phyloP scores from a whole-genome alignment of 2,797 vertebrate species.

The Pyrocephalus nanus region DNA sequence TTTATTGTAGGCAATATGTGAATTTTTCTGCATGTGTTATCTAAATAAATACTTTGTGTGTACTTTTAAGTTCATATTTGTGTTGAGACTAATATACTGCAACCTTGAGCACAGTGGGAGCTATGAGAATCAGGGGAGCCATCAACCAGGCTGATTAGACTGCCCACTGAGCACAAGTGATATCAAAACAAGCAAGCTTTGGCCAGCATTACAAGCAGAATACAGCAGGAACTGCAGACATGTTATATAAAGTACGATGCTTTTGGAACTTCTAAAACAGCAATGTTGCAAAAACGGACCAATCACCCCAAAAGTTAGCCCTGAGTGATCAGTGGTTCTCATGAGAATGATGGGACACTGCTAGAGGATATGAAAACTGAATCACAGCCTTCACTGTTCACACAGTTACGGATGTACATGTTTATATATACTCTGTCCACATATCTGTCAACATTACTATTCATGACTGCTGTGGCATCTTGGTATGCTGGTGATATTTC shows the following conservation, averaged over 20 bases:
- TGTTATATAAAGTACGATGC: slow-evolving; percentile 2
- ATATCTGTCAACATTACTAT: slow-evolving; percentile 55
- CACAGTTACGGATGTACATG: neutral
- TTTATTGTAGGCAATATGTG: neutral
- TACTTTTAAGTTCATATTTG: slow-evolving; percentile 46
- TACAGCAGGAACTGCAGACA: neutral
- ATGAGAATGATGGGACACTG: slow-evolving; percentile 14
- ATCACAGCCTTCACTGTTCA: slow-evolving; percentile 32
- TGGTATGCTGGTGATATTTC: slow-evolving; percentile 77
- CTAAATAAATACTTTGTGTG: slow-evolving; percentile 49
- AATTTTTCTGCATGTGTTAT: slow-evolving; percentile 16
- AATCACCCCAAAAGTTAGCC: slow-evolving; percentile 29
- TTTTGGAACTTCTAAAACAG: slow-evolving; percentile 2
- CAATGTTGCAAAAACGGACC: slow-evolving; percentile 45
- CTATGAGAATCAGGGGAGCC: slow-evolving; percentile 38
- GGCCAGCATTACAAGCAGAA: slow-evolving; percentile 37
- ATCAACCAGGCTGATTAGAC: slow-evolving; percentile 44
- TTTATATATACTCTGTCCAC: slow-evolving; percentile 56
- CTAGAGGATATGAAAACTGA: slow-evolving; percentile 53
- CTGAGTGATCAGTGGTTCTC: slow-evolving; percentile 47
- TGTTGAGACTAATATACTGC: slow-evolving; percentile 58
- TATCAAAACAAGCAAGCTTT: slow-evolving; percentile 41
- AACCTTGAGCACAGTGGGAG: slow-evolving; percentile 63
- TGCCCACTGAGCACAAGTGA: slow-evolving; percentile 35
- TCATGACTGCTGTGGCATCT: slow-evolving; percentile 51